A percentile compares a stretch with the other conserved stretches of the same genome.
These are phyloP conservation scores for Nymphicus hollandicus DNA, from an alignment of 2,113 vertebrate species.

Conservation along the genomic window DNA sequence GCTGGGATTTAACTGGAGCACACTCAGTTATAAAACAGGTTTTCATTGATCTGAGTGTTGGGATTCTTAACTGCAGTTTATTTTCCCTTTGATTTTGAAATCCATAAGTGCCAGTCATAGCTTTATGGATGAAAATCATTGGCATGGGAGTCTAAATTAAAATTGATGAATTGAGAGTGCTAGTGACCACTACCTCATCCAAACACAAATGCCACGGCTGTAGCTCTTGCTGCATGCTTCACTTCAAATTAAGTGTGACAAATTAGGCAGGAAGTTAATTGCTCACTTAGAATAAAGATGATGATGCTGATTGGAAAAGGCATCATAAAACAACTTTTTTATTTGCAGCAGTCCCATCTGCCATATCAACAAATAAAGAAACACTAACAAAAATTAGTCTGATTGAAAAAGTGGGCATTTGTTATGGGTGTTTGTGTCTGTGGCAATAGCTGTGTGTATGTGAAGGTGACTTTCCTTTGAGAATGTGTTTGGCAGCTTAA, in stretches of 20 bases:
- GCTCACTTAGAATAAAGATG: constrained; percentile 74
- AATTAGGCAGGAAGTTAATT: constrained; percentile 81
- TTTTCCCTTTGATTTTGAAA: constrained; percentile 75
- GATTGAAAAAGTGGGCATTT: not conserved
- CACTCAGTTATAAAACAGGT: constrained; percentile 44
- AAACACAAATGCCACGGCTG: constrained; percentile 28
- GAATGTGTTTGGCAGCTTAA: not conserved
- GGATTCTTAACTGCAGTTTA: constrained; percentile 70
- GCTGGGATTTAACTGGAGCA: constrained; percentile 54
- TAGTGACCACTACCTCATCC: constrained; percentile 43
- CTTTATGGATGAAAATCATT: constrained; percentile 64
- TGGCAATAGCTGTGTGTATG: not conserved
- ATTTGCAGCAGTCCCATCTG: constrained; percentile 21
- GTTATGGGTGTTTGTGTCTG: not conserved
- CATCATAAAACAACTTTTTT: constrained; percentile 73
- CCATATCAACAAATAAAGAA: constrained; percentile 46
- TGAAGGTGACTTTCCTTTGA: constrained; percentile 72
- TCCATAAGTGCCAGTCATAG: constrained; percentile 69
- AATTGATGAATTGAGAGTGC: constrained; percentile 68
- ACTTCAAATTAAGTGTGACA: constrained; percentile 81
- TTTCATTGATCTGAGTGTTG: constrained; percentile 64
- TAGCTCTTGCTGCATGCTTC: constrained; percentile 28
- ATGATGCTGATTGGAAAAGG: constrained; percentile 74
- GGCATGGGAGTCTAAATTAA: constrained; percentile 63
- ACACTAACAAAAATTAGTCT: constrained; percentile 68